Evolutionary conservation across 2,113 vertebrate genomes (phyloP).

Genomic region (Myiagra hebetior): DNA sequence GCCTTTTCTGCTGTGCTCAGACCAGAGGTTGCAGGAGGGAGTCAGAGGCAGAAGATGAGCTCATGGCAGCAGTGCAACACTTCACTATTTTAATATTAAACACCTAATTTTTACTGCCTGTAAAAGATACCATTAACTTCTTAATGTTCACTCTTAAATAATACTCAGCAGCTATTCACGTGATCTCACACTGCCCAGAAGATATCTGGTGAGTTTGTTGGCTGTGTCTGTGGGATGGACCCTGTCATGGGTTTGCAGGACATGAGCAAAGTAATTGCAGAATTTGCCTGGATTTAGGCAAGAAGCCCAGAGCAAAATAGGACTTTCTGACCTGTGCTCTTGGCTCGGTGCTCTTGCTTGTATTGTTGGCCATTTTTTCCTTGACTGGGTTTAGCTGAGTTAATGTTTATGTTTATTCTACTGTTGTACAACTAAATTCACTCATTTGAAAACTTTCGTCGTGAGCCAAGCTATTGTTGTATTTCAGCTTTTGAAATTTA

Average conservation of each 20-base stretch:
- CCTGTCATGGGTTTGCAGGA: fast-evolving
- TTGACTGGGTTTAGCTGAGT: not conserved
- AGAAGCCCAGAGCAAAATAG: not conserved
- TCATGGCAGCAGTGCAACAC: not conserved
- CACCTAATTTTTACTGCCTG: not conserved
- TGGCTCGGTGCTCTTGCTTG: not conserved
- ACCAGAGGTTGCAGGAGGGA: not conserved
- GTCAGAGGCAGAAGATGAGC: not conserved
- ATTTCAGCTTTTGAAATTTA: conserved; percentile 25
- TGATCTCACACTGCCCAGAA: not conserved
- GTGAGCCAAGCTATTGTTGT: conserved; percentile 4
- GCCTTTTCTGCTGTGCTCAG: not conserved
- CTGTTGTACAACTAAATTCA: not conserved
- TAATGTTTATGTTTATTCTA: conserved; percentile 43
- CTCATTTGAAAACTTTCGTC: conserved; percentile 22
- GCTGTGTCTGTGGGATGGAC: not conserved
- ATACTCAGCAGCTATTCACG: not conserved
- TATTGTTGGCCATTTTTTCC: not conserved
- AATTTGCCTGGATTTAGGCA: not conserved
- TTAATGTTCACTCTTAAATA: not conserved
- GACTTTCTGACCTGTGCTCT: not conserved
- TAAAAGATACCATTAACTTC: not conserved
- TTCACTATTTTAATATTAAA: not conserved
- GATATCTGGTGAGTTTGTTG: not conserved
- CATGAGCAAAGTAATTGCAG: not conserved